Evolutionary conservation across 2,888 invertebrate species (phyloP).

Genomic region (Tuta absoluta): DNA sequence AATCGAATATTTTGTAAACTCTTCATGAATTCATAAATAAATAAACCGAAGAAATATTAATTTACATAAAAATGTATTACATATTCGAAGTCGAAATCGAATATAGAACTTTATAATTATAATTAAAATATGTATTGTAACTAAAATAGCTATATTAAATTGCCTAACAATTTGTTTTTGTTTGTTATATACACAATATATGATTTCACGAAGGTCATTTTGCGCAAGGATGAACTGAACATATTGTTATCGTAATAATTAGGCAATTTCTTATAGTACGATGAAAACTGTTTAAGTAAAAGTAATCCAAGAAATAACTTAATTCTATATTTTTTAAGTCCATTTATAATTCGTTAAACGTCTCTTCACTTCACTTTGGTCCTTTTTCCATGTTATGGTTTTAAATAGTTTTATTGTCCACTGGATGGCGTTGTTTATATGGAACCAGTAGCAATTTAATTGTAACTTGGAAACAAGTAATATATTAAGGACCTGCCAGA

Average conservation of each 20-base stretch:
- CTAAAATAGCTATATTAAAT: neutral
- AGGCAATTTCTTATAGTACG: conserved; percentile 3
- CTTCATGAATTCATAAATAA: neutral
- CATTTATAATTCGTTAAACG: conserved; percentile 35
- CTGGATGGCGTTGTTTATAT: neutral
- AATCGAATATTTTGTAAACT: conserved; percentile 1
- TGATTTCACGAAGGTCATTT: neutral
- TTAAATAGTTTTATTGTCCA: conserved; percentile 22
- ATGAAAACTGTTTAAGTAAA: conserved; percentile 10
- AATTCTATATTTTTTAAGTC: conserved; percentile 40
- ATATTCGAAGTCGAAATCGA: neutral
- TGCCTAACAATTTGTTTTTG: neutral
- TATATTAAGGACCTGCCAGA: neutral
- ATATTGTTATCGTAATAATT: neutral
- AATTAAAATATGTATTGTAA: conserved; percentile 3
- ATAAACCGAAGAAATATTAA: neutral
- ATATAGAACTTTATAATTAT: neutral
- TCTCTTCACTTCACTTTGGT: conserved; percentile 56
- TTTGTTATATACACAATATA: no score
- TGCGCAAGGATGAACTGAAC: conserved; percentile 14
- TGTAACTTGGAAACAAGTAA: neutral
- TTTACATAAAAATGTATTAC: neutral
- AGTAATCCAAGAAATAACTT: conserved; percentile 32
- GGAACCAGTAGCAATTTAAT: neutral
- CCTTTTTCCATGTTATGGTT: conserved; percentile 46